These are phyloP conservation scores for Megathymus violae DNA, from an alignment of 1,140 invertebrate genomes.

Conservation along the genomic window DNA sequence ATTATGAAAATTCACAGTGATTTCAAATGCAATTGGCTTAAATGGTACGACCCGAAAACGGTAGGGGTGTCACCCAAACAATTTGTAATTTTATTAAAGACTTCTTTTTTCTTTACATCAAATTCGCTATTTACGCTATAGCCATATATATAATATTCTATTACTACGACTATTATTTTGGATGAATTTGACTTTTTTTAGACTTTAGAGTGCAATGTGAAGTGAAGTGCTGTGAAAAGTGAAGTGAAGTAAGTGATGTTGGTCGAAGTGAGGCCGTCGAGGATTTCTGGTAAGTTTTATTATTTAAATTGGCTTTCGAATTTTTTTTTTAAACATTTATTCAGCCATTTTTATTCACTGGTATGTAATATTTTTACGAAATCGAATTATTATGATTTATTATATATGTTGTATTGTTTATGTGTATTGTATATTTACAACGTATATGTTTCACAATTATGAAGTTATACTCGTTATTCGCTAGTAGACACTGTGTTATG, in stretches of 20 bases:
- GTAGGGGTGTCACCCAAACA: constrained; percentile 43
- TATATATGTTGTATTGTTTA: too few species aligned
- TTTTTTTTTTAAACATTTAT: too few species aligned
- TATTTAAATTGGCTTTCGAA: too few species aligned
- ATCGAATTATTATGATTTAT: too few species aligned
- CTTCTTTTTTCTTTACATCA: constrained; percentile 67
- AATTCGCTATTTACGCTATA: constrained; percentile 70
- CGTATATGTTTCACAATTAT: too few species aligned
- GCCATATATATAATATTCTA: constrained; percentile 70
- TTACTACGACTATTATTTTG: constrained; percentile 71
- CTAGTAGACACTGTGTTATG: too few species aligned
- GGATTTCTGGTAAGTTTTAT: constrained; percentile 39
- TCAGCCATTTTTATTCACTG: too few species aligned
- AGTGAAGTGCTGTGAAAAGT: constrained; percentile 46
- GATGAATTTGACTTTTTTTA: constrained; percentile 44
- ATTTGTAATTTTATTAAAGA: constrained; percentile 58
- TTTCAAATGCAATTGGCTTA: constrained; percentile 37
- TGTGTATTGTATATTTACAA: too few species aligned
- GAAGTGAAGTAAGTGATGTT: constrained; percentile 20
- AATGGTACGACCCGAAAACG: constrained; percentile 51
- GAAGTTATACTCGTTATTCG: too few species aligned
- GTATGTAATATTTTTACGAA: too few species aligned
- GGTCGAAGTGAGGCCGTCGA: constrained; percentile 18
- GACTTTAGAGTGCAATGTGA: constrained; percentile 54
- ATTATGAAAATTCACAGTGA: constrained; percentile 22